Base-by-base conservation (phyloP, 53 echinoderm and acorn worm species). In the Stichopus horrens region DNA sequence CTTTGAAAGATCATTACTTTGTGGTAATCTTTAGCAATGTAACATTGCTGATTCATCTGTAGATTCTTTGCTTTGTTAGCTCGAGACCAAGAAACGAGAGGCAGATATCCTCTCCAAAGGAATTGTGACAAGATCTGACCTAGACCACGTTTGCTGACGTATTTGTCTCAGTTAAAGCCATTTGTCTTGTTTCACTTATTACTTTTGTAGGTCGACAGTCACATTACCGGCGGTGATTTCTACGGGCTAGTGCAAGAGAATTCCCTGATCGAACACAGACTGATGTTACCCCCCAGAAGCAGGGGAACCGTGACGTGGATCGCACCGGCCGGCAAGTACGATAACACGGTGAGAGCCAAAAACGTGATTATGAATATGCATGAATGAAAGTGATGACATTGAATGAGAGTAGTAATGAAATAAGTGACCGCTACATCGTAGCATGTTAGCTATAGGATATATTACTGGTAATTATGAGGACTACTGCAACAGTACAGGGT, bases 141-240 rank as follows among this genome's bases (percentile, higher is more conserved):
- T 37, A 37, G 37, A 37, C 37, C 37, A 37, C 37, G 37, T 37
- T 37, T 37, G 37, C 37, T 2, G 37, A 2, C 0, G 0, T 37
- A 37, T 37, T 37, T 37, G 37, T 0, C 37, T 37, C 37, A 37
- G 37, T 37, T 37, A 37, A 37, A 37, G 37, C 37, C 37, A 37
- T 2, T 37, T 37, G 37, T 37, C 37, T 37, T 37, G 37, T 37
- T n/a, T 71, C 71, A 16, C 71, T 71, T 71, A 8, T 71, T 71
- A 71, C 19, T 71, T 71, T 16, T n/a, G 19, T 71, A 99, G 99
- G 88, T 93, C 52, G 99, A 96, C 9, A 96, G 99, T 88, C 99
- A 99, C 83, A 99, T 99, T 54, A 99, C 99, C 5, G 99, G 96
- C 18, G 99, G 99, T 51, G 99, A 99, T 90, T 94, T 96, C 87